A percentile compares a stretch with the other conserved stretches of the same genome.
Evolutionary conservation across 2,797 vertebrate species (phyloP).

Genomic region (Xenentodon cancila): DNA sequence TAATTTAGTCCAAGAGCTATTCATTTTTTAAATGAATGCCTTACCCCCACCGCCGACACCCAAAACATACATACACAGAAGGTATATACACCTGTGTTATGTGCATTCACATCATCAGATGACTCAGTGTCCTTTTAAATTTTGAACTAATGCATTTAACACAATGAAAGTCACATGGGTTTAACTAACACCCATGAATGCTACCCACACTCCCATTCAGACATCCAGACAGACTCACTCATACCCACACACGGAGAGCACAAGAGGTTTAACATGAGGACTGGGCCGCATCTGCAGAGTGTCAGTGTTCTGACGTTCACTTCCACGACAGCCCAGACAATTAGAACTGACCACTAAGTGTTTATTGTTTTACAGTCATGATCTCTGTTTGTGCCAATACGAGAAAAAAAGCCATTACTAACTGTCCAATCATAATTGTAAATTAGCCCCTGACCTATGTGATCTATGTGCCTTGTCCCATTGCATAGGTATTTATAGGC

Average conservation of each 20-base stretch:
- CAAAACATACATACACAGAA: conserved; percentile 46
- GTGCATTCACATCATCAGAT: conserved; percentile 32
- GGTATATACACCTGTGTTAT: conserved; percentile 28
- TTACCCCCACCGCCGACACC: conserved; percentile 39
- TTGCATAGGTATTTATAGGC: too few species aligned
- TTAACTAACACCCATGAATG: conserved; percentile 20
- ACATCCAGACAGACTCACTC: neutral
- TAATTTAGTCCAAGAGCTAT: conserved; percentile 85
- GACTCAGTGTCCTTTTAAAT: conserved; percentile 51
- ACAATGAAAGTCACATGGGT: conserved; percentile 20
- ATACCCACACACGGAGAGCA: neutral
- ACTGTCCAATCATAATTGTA: too few species aligned
- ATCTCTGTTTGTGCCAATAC: too few species aligned
- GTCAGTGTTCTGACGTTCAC: conserved; percentile 61
- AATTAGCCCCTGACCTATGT: too few species aligned
- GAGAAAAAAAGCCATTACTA: too few species aligned
- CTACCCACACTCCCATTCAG: neutral
- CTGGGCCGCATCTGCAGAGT: conserved; percentile 57
- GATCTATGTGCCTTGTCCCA: too few species aligned
- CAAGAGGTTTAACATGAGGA: conserved; percentile 31
- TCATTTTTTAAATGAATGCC: conserved; percentile 84
- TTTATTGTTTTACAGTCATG: too few species aligned
- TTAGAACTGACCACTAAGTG: conserved; percentile 22
- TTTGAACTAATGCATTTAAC: conserved; percentile 37
- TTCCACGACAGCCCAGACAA: conserved; percentile 17